Evolutionary conservation across 2,797 vertebrate genomes (phyloP).

Genomic region (Gymnoscopelus microlampas): DNA sequence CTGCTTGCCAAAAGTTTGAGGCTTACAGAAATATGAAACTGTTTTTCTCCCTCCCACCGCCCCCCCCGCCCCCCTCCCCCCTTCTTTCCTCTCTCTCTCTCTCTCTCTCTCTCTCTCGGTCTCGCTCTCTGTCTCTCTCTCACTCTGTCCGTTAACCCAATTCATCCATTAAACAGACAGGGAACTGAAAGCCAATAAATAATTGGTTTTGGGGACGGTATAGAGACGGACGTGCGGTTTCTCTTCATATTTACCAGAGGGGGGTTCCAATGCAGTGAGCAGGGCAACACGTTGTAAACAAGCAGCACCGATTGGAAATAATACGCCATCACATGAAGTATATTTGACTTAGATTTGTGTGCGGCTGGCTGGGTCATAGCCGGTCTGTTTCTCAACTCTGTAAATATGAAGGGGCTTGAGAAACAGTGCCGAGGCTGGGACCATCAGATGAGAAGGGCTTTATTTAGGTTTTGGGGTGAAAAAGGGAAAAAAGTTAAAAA

Average conservation of each 20-base stretch:
- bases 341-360: constrained; percentile 50
- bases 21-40: constrained; percentile 83
- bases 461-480: constrained; percentile 68
- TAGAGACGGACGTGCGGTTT: constrained; percentile 48
- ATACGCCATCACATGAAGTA: constrained; percentile 43
- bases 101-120: background rate
- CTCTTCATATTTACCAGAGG: constrained; percentile 32
- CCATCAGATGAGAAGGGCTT: constrained; percentile 70
- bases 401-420: constrained; percentile 23
- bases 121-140: background rate
- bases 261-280: constrained; percentile 45
- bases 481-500: constrained; percentile 75
- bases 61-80: background rate
- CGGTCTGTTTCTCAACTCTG: constrained; percentile 5
- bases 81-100: constrained; percentile 2
- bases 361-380: constrained; percentile 2
- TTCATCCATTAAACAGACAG: constrained; percentile 74
- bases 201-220: constrained; percentile 40
- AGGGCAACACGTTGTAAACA: constrained; percentile 53
- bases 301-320: constrained; percentile 53
- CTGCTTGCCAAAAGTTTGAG: constrained; percentile 82
- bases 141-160: constrained; percentile 52
- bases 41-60: constrained; percentile 36
- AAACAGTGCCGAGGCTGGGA: constrained; percentile 29
- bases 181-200: constrained; percentile 70